These are phyloP conservation scores for Cochlearius cochlearius DNA, from an alignment of 2,113 vertebrate genomes.

Conservation along the genomic window DNA sequence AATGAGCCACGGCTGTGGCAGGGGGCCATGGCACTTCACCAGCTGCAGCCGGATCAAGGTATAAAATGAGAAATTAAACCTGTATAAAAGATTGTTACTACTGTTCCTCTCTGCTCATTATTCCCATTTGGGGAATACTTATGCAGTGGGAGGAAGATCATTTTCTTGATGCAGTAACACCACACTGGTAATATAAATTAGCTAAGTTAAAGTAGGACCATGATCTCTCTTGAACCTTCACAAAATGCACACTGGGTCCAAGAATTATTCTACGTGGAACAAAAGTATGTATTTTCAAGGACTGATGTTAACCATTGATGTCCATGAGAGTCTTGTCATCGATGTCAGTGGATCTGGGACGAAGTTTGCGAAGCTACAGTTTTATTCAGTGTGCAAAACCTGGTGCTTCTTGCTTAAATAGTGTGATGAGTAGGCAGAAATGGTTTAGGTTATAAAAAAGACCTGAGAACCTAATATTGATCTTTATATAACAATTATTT, in stretches of 20 bases:
- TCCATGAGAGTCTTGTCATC: background rate
- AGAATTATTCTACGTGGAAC: background rate
- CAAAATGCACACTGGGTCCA: background rate
- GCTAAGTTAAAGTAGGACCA: background rate
- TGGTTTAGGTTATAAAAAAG: conserved; percentile 60
- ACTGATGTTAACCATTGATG: background rate
- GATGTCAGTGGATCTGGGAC: background rate
- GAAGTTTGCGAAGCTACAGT: background rate
- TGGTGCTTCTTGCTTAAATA: conserved; percentile 13
- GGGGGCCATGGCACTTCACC: background rate
- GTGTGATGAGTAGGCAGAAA: conserved; percentile 1
- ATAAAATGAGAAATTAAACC: background rate
- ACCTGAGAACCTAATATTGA: conserved; percentile 58
- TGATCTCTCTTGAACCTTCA: background rate
- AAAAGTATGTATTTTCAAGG: background rate
- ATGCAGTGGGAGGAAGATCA: background rate
- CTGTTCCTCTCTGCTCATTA: background rate
- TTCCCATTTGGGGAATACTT: background rate
- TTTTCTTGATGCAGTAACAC: background rate
- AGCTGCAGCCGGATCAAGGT: background rate
- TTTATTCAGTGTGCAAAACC: background rate
- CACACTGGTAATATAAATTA: background rate
- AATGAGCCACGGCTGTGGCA: background rate
- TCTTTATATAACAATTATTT: conserved; percentile 26
- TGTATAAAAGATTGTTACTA: background rate